These are phyloP conservation scores for Caenorhabditis parvicauda DNA, from an alignment of 2,888 invertebrate genomes.

Conservation along the genomic window DNA sequence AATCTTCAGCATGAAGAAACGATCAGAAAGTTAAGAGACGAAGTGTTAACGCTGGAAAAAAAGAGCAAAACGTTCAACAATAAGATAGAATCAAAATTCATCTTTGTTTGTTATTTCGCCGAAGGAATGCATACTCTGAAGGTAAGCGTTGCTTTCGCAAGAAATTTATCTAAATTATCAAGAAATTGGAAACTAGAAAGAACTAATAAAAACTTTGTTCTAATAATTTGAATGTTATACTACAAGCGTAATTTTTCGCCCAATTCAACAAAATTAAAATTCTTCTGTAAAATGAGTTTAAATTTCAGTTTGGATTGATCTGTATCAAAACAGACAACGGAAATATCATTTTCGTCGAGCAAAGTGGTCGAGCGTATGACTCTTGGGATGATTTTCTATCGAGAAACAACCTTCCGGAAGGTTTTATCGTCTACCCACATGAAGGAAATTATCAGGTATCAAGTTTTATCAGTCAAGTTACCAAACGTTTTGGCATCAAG, in stretches of 20 bases:
- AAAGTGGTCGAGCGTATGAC: constrained; percentile 26
- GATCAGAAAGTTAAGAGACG: constrained; percentile 17
- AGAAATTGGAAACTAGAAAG: too few relatives aligned
- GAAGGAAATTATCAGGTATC: constrained; percentile 23
- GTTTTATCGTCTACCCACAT: constrained; percentile 22
- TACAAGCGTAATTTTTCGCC: too few relatives aligned
- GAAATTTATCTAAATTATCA: too few relatives aligned
- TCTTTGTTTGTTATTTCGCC: constrained; percentile 23
- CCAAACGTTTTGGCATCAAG: too few relatives aligned
- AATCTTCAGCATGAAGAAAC: constrained; percentile 25
- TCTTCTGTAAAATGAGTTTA: constrained; percentile 10
- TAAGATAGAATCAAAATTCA: constrained; percentile 25
- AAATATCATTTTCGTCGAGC: constrained; percentile 19
- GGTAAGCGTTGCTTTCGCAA: constrained; percentile 3
- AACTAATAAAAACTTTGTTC: neutral
- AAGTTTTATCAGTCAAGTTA: too few relatives aligned
- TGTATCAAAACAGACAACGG: constrained; percentile 16
- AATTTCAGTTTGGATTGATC: constrained; percentile 20
- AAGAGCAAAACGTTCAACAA: constrained; percentile 18
- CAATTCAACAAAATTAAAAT: neutral
- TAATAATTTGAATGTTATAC: neutral
- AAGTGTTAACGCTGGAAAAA: constrained; percentile 19
- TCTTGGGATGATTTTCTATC: constrained; percentile 30
- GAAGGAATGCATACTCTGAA: constrained; percentile 25
- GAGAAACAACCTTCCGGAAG: constrained; percentile 28